Conservation (phyloP, 2,888 invertebrate genomes). For the Macrosoma leucophasiata region DNA sequence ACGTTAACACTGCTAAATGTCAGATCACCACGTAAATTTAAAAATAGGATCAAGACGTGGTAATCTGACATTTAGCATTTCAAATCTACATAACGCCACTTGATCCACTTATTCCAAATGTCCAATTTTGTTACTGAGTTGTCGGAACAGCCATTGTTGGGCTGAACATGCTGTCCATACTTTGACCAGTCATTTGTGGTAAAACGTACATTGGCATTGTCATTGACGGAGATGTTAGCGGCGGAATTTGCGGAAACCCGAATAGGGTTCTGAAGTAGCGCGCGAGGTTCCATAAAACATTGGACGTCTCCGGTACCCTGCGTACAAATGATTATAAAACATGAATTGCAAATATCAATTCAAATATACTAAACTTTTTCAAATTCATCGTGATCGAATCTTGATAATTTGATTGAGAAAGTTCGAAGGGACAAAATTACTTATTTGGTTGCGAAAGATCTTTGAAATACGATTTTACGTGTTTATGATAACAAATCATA, state of each 20-base stretch:
- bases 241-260: constrained; percentile 57
- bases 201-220: constrained; percentile 66
- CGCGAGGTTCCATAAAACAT: constrained; percentile 73
- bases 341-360: constrained; percentile 37
- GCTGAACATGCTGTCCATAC: constrained; percentile 27
- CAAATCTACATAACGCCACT: constrained; percentile 50
- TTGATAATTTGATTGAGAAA: too few species aligned
- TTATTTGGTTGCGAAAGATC: too few species aligned
- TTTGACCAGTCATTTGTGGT: constrained; percentile 57
- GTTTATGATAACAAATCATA: too few species aligned
- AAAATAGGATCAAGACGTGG: constrained; percentile 61
- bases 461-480: too few species aligned
- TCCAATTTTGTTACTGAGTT: constrained; percentile 61
- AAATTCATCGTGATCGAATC: constrained; percentile 3
- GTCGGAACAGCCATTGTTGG: constrained; percentile 46
- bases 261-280: constrained; percentile 70
- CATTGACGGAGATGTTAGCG: constrained; percentile 59
- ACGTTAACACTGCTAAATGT: constrained; percentile 57
- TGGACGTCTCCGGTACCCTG: constrained; percentile 73
- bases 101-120: constrained; percentile 56
- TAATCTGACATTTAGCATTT: constrained; percentile 68
- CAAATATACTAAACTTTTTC: constrained; percentile 25
- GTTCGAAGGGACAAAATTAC: too few species aligned
- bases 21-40: constrained; percentile 57
- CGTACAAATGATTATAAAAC: constrained; percentile 34